Evolutionary conservation across 2,888 invertebrate genomes (phyloP), one percentile per base, ranked within the genome.

Genomic region (Ecdyonurus torrentis): DNA sequence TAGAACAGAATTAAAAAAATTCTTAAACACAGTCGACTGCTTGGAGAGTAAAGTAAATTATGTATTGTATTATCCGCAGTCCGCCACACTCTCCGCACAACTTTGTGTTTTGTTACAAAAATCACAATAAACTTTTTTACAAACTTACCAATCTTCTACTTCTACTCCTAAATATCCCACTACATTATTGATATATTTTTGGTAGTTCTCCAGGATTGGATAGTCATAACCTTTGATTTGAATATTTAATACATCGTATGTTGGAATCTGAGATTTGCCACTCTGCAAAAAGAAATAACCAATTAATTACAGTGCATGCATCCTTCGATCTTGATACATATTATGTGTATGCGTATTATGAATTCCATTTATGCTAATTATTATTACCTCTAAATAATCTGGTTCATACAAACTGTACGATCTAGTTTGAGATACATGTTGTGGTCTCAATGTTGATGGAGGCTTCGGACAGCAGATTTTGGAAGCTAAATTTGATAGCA

Each of bases 151-250:
- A 67, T 91, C 85, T 66, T 86, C 85, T 1, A 91, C 83, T 70
- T 87, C 84, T 62, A 92, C 73, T 22, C 87, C 86, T 78, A 92
- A 80, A 62, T 82, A 78, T 69, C 84, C 82, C 7, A 87, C 85
- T 68, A 87, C 76, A 70, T 80, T 82, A 70, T 91, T 86, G 50
- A 93, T 77, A 71, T 86, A 86, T 69, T 82, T 83, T 71, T 90
- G 90, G 71, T 84, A 93, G 66, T 78, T 83, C 75, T 95, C 95
- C 62, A 96, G 73, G 2, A 88, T 70, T 2, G 89, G 81, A 75
- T 79, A 95, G 72, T 91, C 89, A 73, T 92, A 90, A 1, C 92
- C 89, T 71, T 82, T 87, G 58, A 95, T 74, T 75, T 88, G 86
- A 23, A 96, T 77, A 73, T 89, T 89, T 18, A 95, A 71, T 18